Base-by-base conservation (phyloP, 2,888 invertebrate species). In the Villa cingulata region DNA sequence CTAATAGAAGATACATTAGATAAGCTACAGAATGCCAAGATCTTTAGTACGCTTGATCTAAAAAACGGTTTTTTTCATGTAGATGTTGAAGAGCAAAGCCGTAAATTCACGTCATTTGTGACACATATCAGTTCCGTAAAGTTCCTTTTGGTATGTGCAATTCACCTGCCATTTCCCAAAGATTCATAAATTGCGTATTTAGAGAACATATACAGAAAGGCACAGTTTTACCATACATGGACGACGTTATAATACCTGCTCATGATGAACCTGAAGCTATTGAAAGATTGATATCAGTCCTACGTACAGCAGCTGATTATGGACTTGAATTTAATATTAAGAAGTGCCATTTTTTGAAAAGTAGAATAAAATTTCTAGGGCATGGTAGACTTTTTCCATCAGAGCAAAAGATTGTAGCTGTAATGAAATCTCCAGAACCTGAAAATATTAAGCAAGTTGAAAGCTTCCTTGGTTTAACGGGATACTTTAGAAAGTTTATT, bases 121-220 rank as follows among this genome's bases (percentile, higher is more conserved):
- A n/a, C n/a, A n/a, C n/a, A n/a, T 68, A 52, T 52, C 63, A 70
- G 51, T 68, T 66, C 51, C 36, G 58, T 10, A 58, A 53, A 51
- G 57, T 57, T 43, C 65, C 65, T 0, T 69, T 68, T 56, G 66
- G 65, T 7, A 41, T 66, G 9, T 62, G 59, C 37, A 64, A 61
- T 19, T 57, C 56, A 6, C 66, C 66, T 14, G 54, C 58, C 14
- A 56, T 59, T 27, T 64, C 66, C 42, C 62, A 55, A 18, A 44
- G 63, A 23, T 32, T 41, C 17, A 34, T 50, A 14, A 37, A 48
- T 15, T 38, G 20, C 2, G 36, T 42, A 12, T 50, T 46, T 41
- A 23, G 50, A 37, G 47, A 47, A 16, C n/a, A 45, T 6, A 38
- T 49, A 18, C 16, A 27, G 5, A 23, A 48, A 20, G 48, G 37